These are phyloP conservation scores for Metellina segmentata DNA, from an alignment of 2,888 invertebrate genomes.

Conservation along the genomic window DNA sequence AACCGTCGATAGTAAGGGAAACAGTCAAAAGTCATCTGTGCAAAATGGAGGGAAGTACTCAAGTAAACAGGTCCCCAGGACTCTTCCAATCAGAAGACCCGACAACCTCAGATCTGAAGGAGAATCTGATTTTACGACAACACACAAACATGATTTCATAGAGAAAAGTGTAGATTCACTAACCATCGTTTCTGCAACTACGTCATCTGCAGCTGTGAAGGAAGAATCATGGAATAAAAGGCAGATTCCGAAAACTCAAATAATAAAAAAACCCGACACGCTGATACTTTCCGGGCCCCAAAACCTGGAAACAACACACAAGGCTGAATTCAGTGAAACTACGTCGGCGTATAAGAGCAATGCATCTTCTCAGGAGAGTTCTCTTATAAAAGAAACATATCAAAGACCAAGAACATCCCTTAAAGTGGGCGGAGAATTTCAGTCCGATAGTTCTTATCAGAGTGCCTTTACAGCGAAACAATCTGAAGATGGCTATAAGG, in stretches of 20 bases:
- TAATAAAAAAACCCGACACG: constrained; percentile 50
- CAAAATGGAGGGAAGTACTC: constrained; percentile 24
- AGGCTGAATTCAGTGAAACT: constrained; percentile 24
- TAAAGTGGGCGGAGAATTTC: constrained; percentile 73
- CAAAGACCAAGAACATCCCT: constrained; percentile 76
- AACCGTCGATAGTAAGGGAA: constrained; percentile 54
- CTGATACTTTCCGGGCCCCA: constrained; percentile 42
- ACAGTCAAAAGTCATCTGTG: constrained; percentile 8
- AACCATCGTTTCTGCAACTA: not conserved
- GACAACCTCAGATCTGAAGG: constrained; percentile 77
- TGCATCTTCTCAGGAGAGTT: not conserved
- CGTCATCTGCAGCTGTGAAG: not conserved
- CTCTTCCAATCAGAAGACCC: constrained; percentile 54
- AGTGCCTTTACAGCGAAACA: constrained; percentile 51
- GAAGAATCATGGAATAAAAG: constrained; percentile 55
- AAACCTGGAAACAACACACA: constrained; percentile 44
- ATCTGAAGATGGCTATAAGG: constrained; percentile 15
- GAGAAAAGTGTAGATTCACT: constrained; percentile 16
- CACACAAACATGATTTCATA: constrained; percentile 56
- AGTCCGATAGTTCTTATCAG: constrained; percentile 71
- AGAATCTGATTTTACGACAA: constrained; percentile 72
- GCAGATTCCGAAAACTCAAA: constrained; percentile 62
- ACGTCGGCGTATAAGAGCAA: not conserved
- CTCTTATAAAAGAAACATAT: not conserved
- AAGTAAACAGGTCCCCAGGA: constrained; percentile 65